A percentile compares a stretch with the other conserved stretches of the same genome.
Conservation (phyloP, 2,797 vertebrate genomes). For the Oreochromis mossambicus region DNA sequence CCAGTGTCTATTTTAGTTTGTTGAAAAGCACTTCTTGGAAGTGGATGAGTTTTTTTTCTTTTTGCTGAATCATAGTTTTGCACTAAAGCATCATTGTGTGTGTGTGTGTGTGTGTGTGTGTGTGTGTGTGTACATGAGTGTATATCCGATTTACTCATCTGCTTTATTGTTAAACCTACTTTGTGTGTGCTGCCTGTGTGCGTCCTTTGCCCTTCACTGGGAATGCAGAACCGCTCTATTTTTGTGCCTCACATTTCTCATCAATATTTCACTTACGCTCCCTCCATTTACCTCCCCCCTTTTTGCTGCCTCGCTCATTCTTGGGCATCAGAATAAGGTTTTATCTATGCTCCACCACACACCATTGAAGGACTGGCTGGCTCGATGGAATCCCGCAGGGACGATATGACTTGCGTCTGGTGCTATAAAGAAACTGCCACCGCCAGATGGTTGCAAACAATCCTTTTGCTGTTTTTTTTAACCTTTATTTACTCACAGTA, state of each 20-base stretch:
- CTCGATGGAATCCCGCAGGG: conserved; percentile 53
- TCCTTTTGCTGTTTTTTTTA: conserved; percentile 47
- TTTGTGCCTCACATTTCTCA: conserved; percentile 60
- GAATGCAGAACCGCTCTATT: conserved; percentile 58
- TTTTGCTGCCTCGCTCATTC: conserved; percentile 14
- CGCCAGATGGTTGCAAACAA: conserved; percentile 67
- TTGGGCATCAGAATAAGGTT: conserved; percentile 58
- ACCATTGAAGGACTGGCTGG: conserved; percentile 52
- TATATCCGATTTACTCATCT: conserved; percentile 23
- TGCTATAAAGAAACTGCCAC: conserved; percentile 47
- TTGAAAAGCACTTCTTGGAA: conserved; percentile 31
- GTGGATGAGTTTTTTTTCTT: conserved; percentile 6
- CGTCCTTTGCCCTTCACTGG: conserved; percentile 48
- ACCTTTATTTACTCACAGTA: conserved; percentile 50
- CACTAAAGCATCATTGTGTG: neutral
- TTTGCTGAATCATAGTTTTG: conserved; percentile 52
- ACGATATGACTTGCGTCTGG: conserved; percentile 51
- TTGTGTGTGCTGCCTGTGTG: neutral
- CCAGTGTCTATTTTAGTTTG: conserved; percentile 27
- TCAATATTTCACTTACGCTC: conserved; percentile 64
- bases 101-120: neutral
- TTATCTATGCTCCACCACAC: conserved; percentile 69
- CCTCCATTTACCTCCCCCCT: neutral
- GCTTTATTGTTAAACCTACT: conserved; percentile 6
- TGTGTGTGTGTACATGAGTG: neutral